phyloP scores from a whole-genome alignment of 92 coral and sea anemone species.

The Siderastrea radians region DNA sequence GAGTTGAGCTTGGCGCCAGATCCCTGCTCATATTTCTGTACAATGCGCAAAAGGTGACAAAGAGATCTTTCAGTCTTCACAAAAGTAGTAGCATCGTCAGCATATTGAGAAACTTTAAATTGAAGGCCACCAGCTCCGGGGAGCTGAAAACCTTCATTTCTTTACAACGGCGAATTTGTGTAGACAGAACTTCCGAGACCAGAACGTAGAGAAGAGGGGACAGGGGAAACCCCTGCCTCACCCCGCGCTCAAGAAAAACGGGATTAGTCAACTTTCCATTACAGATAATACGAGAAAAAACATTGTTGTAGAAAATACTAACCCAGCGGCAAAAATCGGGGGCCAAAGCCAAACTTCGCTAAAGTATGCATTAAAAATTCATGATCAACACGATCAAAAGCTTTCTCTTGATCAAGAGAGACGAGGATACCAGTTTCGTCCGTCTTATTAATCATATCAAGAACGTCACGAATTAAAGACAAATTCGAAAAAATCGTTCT shows the following conservation, averaged over 20 bases:
- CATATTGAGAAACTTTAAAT: too few species aligned
- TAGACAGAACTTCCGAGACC: constrained; percentile 21
- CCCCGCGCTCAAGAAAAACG: constrained; percentile 19
- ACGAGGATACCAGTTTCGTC: constrained; percentile 26
- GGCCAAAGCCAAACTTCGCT: constrained; percentile 29
- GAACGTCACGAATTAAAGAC: background rate
- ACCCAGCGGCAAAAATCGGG: constrained; percentile 42
- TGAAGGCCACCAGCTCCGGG: too few species aligned
- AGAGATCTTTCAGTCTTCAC: too few species aligned
- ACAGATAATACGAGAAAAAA: constrained; percentile 23
- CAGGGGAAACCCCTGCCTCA: constrained; percentile 37
- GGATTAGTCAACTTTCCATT: constrained; percentile 21
- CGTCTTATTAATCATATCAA: background rate
- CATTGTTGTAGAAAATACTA: constrained; percentile 14
- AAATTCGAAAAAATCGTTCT: constrained; percentile 27
- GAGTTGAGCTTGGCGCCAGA: too few species aligned
- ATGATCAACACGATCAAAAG: constrained; percentile 35
- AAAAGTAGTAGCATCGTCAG: too few species aligned
- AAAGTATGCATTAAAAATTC: background rate
- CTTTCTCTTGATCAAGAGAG: constrained; percentile 41
- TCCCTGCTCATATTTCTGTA: too few species aligned
- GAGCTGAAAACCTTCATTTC: constrained; percentile 15
- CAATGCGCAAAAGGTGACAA: too few species aligned
- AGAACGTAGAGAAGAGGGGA: constrained; percentile 37
- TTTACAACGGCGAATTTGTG: constrained; percentile 3